Base-by-base conservation (phyloP, 2,888 invertebrate species). In the Creontiades dilutus region DNA sequence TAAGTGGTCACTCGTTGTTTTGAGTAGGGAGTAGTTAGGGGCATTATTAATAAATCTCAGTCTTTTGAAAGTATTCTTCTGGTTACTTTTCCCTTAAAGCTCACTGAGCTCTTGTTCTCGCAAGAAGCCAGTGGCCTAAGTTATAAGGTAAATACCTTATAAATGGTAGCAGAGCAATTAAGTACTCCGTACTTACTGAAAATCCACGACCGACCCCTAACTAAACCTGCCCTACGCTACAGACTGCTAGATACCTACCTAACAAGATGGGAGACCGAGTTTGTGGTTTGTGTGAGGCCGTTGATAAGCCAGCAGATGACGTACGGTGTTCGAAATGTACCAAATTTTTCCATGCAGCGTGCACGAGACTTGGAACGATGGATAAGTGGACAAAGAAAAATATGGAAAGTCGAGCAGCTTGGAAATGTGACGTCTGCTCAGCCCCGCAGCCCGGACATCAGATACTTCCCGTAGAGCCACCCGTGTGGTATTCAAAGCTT, bases 161-260 rank as follows among this genome's bases (percentile, higher is more conserved):
- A n/a, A n/a, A n/a, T n/a, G n/a, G n/a, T n/a, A 48, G 48, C 48
- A 48, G 48, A 48, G 48, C 7, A 48, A 48, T 68, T 76, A 28
- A 76, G 76, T 76, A 76, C 76, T 76, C 76, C 76, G 76, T n/a
- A n/a, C n/a, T n/a, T 76, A 76, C 76, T 76, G 76, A 76, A 76
- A 76, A 76, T 76, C 76, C 37, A 76, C 76, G 76, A 76, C 76
- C 76, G 16, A 76, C 27, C 76, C 76, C 76, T 23, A 76, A 27
- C 13, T 76, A 37, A 76, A 23, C 76, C 76, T 76, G 76, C 76
- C 76, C 76, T 76, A 76, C 76, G 76, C 76, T 76, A 76, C 23
- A 23, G 13, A 12, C 27, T 23, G 76, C 76, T 76, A 76, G 27
- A 76, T 76, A 76, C 76, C 37, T 13, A 23, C 76, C 76, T 76